These are phyloP conservation scores for Actinia tenebrosa DNA, from an alignment of 64 coral and sea anemone species.

Conservation along the genomic window DNA sequence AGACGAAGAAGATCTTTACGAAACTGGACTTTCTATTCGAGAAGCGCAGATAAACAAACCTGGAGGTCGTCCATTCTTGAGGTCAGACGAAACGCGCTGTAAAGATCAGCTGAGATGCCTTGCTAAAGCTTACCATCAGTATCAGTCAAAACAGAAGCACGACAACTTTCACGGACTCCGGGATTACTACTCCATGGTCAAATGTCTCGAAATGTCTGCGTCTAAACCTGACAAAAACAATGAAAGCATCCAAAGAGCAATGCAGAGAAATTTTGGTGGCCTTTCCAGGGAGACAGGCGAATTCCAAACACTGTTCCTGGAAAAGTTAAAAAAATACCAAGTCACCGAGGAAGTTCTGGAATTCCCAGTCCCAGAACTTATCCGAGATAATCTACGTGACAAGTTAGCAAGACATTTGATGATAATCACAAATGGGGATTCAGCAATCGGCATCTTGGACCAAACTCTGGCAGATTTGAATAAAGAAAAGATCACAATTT, in stretches of 20 bases:
- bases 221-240: background rate
- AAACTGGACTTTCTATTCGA: slow-evolving; percentile 59
- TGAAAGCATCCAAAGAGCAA: slow-evolving; percentile 39
- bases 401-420: slow-evolving; percentile 83
- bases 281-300: slow-evolving; percentile 31
- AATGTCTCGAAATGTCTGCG: slow-evolving; percentile 38
- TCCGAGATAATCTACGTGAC: slow-evolving; percentile 81
- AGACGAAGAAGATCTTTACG: slow-evolving; percentile 50
- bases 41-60: background rate
- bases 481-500: slow-evolving; percentile 92
- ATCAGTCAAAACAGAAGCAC: slow-evolving; percentile 55
- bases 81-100: background rate
- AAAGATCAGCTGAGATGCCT: slow-evolving; percentile 53
- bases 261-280: slow-evolving; percentile 93
- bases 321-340: slow-evolving; percentile 19
- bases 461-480: slow-evolving; percentile 48
- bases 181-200: slow-evolving; percentile 90
- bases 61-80: background rate
- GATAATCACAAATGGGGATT: slow-evolving; percentile 93
- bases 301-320: slow-evolving; percentile 37
- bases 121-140: slow-evolving; percentile 75
- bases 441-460: slow-evolving; percentile 90
- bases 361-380: slow-evolving; percentile 67
- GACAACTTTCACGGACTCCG: slow-evolving; percentile 87
- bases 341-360: slow-evolving; percentile 18